A percentile compares a stretch with the other conserved stretches of the same genome.
phyloP scores from a whole-genome alignment of 2,797 vertebrate species.

The Sebastes melanostomus region DNA sequence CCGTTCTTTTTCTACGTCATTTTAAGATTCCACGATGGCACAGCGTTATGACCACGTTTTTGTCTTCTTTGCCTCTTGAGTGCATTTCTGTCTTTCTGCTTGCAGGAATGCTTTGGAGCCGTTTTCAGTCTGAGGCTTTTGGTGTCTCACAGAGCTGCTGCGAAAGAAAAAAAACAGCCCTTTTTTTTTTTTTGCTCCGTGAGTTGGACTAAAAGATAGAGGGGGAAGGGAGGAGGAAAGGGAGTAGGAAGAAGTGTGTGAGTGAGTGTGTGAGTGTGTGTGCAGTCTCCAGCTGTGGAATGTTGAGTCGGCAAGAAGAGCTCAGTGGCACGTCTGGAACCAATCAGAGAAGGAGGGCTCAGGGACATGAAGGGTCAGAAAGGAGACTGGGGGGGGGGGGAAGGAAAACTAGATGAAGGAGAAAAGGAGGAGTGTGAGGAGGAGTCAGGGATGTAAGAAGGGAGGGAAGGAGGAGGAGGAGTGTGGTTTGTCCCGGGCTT shows the following conservation, averaged over 20 bases:
- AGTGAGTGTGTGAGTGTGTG: constrained; percentile 42
- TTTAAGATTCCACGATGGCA: constrained; percentile 29
- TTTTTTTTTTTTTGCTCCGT: constrained; percentile 37
- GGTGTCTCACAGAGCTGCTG: constrained; percentile 63
- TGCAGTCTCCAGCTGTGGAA: constrained; percentile 80
- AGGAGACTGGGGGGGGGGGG: constrained; percentile 4
- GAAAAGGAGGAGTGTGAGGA: constrained; percentile 28
- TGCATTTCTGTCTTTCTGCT: constrained; percentile 54
- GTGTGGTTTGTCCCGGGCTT: constrained; percentile 27
- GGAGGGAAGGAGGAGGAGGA: constrained; percentile 38
- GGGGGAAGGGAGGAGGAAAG: constrained; percentile 64
- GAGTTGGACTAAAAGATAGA: constrained; percentile 59
- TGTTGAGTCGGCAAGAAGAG: constrained; percentile 84
- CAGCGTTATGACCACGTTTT: constrained; percentile 5
- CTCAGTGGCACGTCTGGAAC: constrained; percentile 83
- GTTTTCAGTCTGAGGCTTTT: constrained; percentile 68
- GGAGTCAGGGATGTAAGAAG: constrained; percentile 43
- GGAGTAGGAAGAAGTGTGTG: constrained; percentile 27
- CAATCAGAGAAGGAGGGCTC: constrained; percentile 78
- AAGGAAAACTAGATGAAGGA: constrained; percentile 36
- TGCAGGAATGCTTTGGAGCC: constrained; percentile 62
- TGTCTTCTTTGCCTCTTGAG: constrained; percentile 26
- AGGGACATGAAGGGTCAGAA: constrained; percentile 71
- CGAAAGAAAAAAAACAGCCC: constrained; percentile 39
- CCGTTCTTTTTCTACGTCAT: neutral